These are phyloP conservation scores for Sphaeramia orbicularis DNA, from an alignment of 2,797 vertebrate species.

Conservation along the genomic window DNA sequence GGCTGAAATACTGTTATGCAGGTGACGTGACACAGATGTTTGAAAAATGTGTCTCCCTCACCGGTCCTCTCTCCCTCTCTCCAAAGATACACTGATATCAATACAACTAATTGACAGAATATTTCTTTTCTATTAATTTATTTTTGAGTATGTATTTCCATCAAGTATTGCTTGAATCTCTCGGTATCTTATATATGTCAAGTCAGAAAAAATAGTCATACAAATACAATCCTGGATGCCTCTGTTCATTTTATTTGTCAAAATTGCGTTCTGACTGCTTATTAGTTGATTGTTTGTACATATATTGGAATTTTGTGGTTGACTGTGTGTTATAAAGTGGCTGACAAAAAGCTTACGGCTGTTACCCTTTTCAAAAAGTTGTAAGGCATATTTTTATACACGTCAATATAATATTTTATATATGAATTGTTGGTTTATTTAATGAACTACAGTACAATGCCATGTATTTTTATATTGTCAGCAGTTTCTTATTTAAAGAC, in stretches of 20 bases:
- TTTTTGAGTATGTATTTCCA: slow-evolving; percentile 79
- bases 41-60: slow-evolving; percentile 73
- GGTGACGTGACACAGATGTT: slow-evolving; percentile 76
- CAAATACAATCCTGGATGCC: slow-evolving; percentile 72
- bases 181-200: slow-evolving; percentile 75
- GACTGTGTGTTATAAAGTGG: slow-evolving; percentile 82
- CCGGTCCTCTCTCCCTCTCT: slow-evolving; percentile 82
- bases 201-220: slow-evolving; percentile 71
- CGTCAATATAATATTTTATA: slow-evolving; percentile 89
- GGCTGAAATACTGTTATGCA: slow-evolving; percentile 84
- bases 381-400: slow-evolving; percentile 90
- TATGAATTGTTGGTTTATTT: slow-evolving; percentile 89
- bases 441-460: slow-evolving; percentile 88
- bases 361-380: slow-evolving; percentile 86
- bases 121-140: slow-evolving; percentile 83
- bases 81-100: slow-evolving; percentile 86
- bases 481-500: slow-evolving; percentile 86
- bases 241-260: slow-evolving; percentile 71
- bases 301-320: slow-evolving; percentile 81
- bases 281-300: slow-evolving; percentile 82
- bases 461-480: slow-evolving; percentile 91
- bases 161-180: slow-evolving; percentile 77
- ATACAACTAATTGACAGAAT: slow-evolving; percentile 67
- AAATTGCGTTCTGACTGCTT: slow-evolving; percentile 73
- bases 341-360: slow-evolving; percentile 84